phyloP scores from a whole-genome alignment of 2,113 vertebrate genomes.

The Pipa parva region DNA sequence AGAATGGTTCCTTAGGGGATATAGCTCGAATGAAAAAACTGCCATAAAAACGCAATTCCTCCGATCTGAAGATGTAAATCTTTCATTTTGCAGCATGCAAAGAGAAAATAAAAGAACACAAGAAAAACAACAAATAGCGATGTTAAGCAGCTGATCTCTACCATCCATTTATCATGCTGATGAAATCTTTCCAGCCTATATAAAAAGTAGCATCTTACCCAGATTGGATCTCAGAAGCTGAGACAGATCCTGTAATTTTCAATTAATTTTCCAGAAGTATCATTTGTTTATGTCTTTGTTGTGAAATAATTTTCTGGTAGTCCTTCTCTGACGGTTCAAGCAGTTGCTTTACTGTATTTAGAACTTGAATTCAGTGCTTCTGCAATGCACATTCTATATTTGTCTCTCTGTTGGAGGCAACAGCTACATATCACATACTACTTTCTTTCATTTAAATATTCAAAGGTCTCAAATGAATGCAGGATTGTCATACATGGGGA shows the following conservation, averaged over 20 bases:
- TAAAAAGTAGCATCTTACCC: conserved; percentile 8
- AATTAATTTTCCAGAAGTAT: conserved; percentile 33
- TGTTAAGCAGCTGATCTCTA: conserved; percentile 46
- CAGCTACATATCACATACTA: not conserved
- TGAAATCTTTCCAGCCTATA: conserved; percentile 41
- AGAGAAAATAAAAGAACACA: conserved; percentile 42
- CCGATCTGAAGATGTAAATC: conserved; percentile 45
- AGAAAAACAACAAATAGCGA: conserved; percentile 29
- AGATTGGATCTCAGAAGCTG: conserved; percentile 15
- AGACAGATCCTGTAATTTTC: conserved; percentile 43
- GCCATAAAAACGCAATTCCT: conserved; percentile 47
- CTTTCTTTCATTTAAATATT: not conserved
- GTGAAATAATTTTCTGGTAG: not conserved
- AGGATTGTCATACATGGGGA: too few relatives aligned
- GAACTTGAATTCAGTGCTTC: not conserved
- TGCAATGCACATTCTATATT: too few relatives aligned
- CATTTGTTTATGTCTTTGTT: not conserved
- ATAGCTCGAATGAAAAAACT: conserved; percentile 42
- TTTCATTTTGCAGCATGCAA: conserved; percentile 40
- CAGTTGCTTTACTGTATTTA: not conserved
- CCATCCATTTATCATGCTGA: conserved; percentile 34
- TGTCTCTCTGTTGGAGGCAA: not conserved
- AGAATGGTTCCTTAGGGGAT: conserved; percentile 43
- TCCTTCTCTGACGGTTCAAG: not conserved
- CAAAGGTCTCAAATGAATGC: too few relatives aligned